Percentiles rank a stretch among this genome's conserved stretches.
Conservation (phyloP, 2,113 vertebrate genomes). For the Cyprinodon tularosa region DNA sequence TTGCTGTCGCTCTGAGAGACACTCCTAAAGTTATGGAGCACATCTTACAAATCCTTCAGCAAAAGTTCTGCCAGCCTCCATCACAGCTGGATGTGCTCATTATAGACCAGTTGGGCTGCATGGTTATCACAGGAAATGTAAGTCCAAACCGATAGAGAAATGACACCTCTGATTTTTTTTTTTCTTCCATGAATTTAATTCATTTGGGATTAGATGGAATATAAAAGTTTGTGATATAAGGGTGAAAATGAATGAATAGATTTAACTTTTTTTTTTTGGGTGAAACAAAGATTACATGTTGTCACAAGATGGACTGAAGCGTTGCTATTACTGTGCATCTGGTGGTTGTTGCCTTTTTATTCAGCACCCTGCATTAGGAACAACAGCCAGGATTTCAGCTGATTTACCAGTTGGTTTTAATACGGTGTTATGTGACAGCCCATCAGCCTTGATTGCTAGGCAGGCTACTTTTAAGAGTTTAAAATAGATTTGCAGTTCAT, state of each 20-base stretch:
- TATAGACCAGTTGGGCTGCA: constrained; percentile 94
- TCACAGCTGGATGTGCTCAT: constrained; percentile 94
- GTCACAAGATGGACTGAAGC: constrained; percentile 15
- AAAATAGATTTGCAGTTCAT: background rate
- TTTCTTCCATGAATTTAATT: background rate
- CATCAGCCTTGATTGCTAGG: background rate
- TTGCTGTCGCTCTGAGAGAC: constrained; percentile 93
- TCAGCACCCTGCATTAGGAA: constrained; percentile 28
- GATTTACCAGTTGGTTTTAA: constrained; percentile 9
- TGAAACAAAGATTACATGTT: background rate
- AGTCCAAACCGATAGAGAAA: constrained; percentile 51
- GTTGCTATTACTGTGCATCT: constrained; percentile 27
- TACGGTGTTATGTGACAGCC: background rate
- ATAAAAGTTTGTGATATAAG: background rate
- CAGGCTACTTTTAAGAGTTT: constrained; percentile 23
- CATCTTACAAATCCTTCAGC: constrained; percentile 95
- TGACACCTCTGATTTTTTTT: background rate
- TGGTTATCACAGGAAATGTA: constrained; percentile 97
- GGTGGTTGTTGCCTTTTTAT: constrained; percentile 24
- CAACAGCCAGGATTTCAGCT: constrained; percentile 14
- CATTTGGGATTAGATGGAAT: background rate
- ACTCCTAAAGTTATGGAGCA: constrained; percentile 96
- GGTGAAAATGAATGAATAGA: background rate
- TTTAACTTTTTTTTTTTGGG: background rate
- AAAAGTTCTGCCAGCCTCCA: constrained; percentile 96